These are phyloP conservation scores for Neomorphus geoffroyi DNA, from an alignment of 2,797 vertebrate genomes.

Conservation along the genomic window DNA sequence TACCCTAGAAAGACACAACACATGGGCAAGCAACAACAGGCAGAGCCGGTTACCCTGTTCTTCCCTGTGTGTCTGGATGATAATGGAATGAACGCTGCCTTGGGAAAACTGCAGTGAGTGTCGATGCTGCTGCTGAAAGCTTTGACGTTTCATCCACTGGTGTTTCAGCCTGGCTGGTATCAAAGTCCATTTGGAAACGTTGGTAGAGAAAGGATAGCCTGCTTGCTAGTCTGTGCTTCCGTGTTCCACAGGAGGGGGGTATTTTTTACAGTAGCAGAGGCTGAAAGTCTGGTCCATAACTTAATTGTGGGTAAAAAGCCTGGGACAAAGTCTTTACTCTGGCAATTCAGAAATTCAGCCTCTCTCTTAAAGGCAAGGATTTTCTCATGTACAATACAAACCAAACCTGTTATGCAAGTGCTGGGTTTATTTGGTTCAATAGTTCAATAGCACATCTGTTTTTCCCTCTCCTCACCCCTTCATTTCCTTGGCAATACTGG, in stretches of 20 bases:
- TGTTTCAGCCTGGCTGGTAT: neutral
- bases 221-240: too few relatives aligned
- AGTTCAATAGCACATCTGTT: neutral
- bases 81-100: neutral
- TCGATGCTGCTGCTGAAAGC: neutral
- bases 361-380: neutral
- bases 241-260: fast-evolving
- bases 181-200: neutral
- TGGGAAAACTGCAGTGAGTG: neutral
- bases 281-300: neutral
- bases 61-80: fast-evolving
- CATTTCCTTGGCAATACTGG: neutral
- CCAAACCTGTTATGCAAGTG: fast-evolving
- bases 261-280: neutral
- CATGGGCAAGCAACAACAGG: neutral
- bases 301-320: neutral
- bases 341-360: neutral
- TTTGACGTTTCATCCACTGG: neutral
- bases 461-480: neutral
- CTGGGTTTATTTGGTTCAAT: neutral
- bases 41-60: neutral
- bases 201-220: neutral
- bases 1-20: neutral
- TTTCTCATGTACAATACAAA: neutral
- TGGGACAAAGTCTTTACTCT: neutral